phyloP scores from a whole-genome alignment of 2,888 invertebrate species.

The Catonia carolina region DNA sequence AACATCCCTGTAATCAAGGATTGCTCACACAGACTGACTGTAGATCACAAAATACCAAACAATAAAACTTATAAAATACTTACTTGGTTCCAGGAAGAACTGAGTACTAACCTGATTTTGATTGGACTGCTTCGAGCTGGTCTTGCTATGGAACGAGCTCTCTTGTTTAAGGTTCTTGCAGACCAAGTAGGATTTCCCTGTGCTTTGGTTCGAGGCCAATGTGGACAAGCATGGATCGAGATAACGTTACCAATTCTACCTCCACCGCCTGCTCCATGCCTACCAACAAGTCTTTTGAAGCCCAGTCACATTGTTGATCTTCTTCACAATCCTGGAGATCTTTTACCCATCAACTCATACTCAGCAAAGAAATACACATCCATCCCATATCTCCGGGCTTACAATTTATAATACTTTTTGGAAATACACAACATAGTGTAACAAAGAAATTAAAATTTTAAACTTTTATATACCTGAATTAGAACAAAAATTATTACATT shows the following conservation, averaged over 20 bases:
- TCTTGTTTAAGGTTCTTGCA: conserved; percentile 58
- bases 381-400: too few species aligned
- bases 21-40: too few species aligned
- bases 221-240: conserved; percentile 57
- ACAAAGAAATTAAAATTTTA: too few species aligned
- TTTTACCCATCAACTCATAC: conserved; percentile 42
- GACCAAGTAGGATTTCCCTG: conserved; percentile 57
- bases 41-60: too few species aligned
- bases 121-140: conserved; percentile 53
- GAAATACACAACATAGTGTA: too few species aligned
- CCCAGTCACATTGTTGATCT: conserved; percentile 58
- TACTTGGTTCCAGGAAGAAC: conserved; percentile 32
- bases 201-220: conserved; percentile 50
- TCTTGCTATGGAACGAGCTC: conserved; percentile 53
- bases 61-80: too few species aligned
- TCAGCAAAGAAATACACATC: conserved; percentile 37
- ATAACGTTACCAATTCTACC: conserved; percentile 48
- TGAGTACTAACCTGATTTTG: conserved; percentile 50
- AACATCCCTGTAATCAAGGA: too few species aligned
- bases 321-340: conserved; percentile 46
- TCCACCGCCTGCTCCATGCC: conserved; percentile 11
- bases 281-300: conserved; percentile 39
- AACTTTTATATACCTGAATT: too few species aligned
- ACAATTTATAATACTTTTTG: too few species aligned
- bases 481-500: too few species aligned